Percentiles rank a stretch among this genome's conserved stretches.
These are phyloP conservation scores for Neotoxoptera formosana DNA, from an alignment of 1,140 invertebrate species.

Conservation along the genomic window DNA sequence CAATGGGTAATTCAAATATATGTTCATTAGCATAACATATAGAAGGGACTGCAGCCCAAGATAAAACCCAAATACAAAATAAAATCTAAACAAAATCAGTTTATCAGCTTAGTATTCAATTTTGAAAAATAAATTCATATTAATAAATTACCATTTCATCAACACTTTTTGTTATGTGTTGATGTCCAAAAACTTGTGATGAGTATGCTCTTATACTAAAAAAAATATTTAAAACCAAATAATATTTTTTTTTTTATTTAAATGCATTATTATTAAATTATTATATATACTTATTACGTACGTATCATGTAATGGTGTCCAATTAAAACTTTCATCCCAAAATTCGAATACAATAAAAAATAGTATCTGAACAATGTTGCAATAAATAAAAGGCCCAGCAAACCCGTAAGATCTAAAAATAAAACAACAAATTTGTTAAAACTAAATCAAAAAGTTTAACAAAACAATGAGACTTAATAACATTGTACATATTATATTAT, in stretches of 20 bases:
- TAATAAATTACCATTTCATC: slow-evolving; percentile 53
- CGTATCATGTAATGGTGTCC: slow-evolving; percentile 50
- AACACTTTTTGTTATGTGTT: slow-evolving; percentile 25
- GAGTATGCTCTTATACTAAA: slow-evolving; percentile 24
- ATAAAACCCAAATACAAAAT: slow-evolving; percentile 51
- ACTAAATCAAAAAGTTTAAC: not conserved
- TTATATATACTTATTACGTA: slow-evolving; percentile 10
- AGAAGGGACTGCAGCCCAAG: slow-evolving; percentile 51
- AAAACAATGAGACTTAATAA: not conserved
- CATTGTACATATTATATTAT: not conserved
- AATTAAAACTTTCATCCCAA: slow-evolving; percentile 53
- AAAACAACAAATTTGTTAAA: not conserved
- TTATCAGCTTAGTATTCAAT: not conserved
- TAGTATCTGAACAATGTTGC: slow-evolving; percentile 47
- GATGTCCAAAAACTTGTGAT: slow-evolving; percentile 26
- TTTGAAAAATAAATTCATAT: not conserved
- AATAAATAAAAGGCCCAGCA: slow-evolving; percentile 42
- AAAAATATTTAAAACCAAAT: not conserved
- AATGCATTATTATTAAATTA: not conserved
- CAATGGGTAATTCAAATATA: slow-evolving; percentile 48
- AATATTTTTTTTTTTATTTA: not conserved
- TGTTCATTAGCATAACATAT: slow-evolving; percentile 37
- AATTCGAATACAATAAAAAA: slow-evolving; percentile 52
- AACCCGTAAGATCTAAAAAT: slow-evolving; percentile 42
- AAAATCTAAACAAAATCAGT: slow-evolving; percentile 38